Evolutionary conservation across 1,140 invertebrate genomes (phyloP).

Genomic region (Drosophila mojavensis): DNA sequence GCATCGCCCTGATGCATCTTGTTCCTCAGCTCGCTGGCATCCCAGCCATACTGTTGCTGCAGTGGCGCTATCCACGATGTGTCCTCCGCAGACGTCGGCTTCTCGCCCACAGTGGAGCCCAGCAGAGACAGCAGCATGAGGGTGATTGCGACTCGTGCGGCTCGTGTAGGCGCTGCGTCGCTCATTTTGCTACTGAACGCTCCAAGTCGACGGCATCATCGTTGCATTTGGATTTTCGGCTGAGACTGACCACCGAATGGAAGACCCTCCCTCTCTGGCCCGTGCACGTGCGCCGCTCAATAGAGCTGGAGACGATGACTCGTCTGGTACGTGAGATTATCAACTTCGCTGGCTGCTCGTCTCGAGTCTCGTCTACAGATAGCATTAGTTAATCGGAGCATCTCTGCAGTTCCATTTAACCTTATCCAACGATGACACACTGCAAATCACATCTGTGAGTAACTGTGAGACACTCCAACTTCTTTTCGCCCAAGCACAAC

Average conservation of each 20-base stretch:
- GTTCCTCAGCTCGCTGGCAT: slow-evolving; percentile 57
- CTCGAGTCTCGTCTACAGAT: slow-evolving; percentile 62
- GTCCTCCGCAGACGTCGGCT: slow-evolving; percentile 3
- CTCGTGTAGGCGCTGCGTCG: slow-evolving; percentile 46
- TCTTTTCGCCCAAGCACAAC: no score
- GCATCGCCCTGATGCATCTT: slow-evolving; percentile 70
- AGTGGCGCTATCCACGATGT: slow-evolving; percentile 49
- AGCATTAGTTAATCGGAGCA: slow-evolving; percentile 55
- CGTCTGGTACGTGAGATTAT: slow-evolving; percentile 67
- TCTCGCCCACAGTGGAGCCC: slow-evolving; percentile 1
- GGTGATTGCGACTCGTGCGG: slow-evolving; percentile 18
- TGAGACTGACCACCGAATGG: slow-evolving; percentile 47
- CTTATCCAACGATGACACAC: slow-evolving; percentile 64
- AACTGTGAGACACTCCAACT: not conserved
- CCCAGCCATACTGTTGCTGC: slow-evolving; percentile 50
- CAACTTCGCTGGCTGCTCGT: slow-evolving; percentile 41
- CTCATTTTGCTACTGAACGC: slow-evolving; percentile 68
- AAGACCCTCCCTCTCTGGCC: slow-evolving; percentile 7
- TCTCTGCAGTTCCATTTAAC: slow-evolving; percentile 5
- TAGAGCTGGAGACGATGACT: slow-evolving; percentile 39
- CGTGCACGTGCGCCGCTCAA: slow-evolving; percentile 18
- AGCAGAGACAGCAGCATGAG: slow-evolving; percentile 33
- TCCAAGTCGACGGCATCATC: slow-evolving; percentile 31
- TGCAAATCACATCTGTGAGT: slow-evolving; percentile 3
- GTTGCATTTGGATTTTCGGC: slow-evolving; percentile 37